Conservation (phyloP, 2,113 vertebrate genomes). For the Saccopteryx leptura region DNA sequence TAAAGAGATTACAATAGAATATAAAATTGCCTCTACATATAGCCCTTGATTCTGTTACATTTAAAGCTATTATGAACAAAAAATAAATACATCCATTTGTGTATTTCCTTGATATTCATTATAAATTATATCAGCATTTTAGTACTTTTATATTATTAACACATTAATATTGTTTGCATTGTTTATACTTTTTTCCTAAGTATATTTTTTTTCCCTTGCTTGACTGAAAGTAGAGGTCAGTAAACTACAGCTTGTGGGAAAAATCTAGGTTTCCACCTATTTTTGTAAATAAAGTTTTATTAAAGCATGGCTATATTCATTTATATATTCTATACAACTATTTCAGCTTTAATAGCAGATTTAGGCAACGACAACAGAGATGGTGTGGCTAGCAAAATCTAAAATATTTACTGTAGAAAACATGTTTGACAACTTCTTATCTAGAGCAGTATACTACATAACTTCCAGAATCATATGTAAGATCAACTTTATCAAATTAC, state of each 20-base stretch:
- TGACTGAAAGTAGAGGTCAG: neutral
- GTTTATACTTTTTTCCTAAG: neutral
- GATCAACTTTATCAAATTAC: conserved; percentile 38
- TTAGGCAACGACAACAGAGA: neutral
- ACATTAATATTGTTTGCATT: neutral
- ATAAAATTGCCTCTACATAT: neutral
- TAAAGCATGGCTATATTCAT: neutral
- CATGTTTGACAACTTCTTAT: neutral
- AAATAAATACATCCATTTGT: neutral
- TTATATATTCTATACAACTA: neutral
- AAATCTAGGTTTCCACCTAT: neutral
- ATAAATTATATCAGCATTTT: neutral
- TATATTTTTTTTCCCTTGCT: neutral
- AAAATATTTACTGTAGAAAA: neutral
- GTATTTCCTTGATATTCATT: neutral
- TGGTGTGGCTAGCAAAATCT: neutral
- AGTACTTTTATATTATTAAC: neutral
- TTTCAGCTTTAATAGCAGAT: neutral
- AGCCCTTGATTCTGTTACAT: neutral
- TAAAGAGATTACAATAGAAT: neutral
- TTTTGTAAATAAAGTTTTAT: neutral
- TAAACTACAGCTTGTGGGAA: neutral
- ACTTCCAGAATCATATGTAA: neutral
- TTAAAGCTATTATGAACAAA: neutral
- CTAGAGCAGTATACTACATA: neutral